phyloP scores from a whole-genome alignment of 2,888 invertebrate genomes.

The Drosophila tanythrix region DNA sequence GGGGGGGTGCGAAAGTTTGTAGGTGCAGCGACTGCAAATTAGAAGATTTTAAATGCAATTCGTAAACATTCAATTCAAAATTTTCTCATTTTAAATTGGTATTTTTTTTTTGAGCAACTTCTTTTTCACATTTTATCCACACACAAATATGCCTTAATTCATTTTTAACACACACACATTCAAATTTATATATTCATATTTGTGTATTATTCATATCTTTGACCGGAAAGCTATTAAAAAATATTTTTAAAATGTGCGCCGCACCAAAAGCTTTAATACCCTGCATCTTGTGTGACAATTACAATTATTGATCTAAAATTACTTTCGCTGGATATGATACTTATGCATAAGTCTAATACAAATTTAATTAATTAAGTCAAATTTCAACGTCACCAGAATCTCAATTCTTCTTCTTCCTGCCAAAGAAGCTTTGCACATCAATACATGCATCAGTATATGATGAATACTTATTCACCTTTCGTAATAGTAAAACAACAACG shows the following conservation, averaged over 20 bases:
- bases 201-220: slow-evolving; percentile 6
- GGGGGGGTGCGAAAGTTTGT: slow-evolving; percentile 26
- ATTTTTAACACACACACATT: not conserved
- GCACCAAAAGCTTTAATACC: not conserved
- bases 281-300: not conserved
- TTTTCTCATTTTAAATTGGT: not conserved
- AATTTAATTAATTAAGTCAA: not conserved
- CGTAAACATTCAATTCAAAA: not conserved
- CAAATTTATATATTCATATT: not conserved
- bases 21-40: slow-evolving; percentile 43
- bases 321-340: not conserved
- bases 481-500: slow-evolving; percentile 13
- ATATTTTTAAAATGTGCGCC: not conserved
- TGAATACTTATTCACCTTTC: slow-evolving; percentile 22
- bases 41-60: not conserved
- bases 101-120: not conserved
- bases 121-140: not conserved
- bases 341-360: not conserved
- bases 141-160: not conserved
- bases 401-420: not conserved
- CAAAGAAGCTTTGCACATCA: not conserved
- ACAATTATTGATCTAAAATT: not conserved
- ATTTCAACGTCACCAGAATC: not conserved
- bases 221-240: not conserved
- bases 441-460: not conserved